A percentile compares a stretch with the other conserved stretches of the same genome.
Conservation (phyloP, 2,888 invertebrate genomes). For the Quadroppia sp. region DNA sequence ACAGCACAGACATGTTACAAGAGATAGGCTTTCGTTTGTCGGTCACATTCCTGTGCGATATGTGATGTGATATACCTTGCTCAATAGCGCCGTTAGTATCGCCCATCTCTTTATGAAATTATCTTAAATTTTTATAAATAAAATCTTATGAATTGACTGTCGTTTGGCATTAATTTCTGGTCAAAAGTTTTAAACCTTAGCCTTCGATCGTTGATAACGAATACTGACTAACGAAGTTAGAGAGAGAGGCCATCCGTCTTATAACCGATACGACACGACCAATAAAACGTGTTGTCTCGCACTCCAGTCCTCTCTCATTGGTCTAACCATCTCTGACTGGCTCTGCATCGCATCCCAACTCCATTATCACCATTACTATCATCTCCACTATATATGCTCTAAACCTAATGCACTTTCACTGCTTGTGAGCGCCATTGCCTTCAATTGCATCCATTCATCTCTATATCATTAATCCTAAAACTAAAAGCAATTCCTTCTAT, state of each 20-base stretch:
- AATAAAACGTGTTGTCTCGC: slow-evolving; percentile 18
- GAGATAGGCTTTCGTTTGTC: slow-evolving; percentile 32
- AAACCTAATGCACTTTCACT: background rate
- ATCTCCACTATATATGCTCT: background rate
- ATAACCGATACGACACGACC: slow-evolving; percentile 29
- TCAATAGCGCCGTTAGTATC: background rate
- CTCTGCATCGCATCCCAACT: slow-evolving; percentile 13
- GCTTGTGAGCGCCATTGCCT: background rate
- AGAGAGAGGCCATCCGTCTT: slow-evolving; percentile 26
- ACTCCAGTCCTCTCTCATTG: slow-evolving; percentile 9
- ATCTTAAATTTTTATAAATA: background rate
- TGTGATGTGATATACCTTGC: background rate
- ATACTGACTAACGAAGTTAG: slow-evolving; percentile 28
- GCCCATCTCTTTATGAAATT: slow-evolving; percentile 8
- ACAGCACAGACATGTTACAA: slow-evolving; percentile 30
- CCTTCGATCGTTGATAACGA: slow-evolving; percentile 13
- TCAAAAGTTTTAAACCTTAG: slow-evolving; percentile 18
- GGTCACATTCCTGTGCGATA: slow-evolving; percentile 30
- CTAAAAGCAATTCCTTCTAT: background rate
- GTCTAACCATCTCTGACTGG: background rate
- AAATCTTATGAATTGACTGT: background rate
- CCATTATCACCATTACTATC: slow-evolving; percentile 15
- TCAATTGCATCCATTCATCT: background rate
- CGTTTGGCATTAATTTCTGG: slow-evolving; percentile 23
- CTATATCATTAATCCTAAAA: background rate